These are phyloP conservation scores for Lutraria rhynchaena DNA, from an alignment of 1,140 invertebrate genomes.

Conservation along the genomic window DNA sequence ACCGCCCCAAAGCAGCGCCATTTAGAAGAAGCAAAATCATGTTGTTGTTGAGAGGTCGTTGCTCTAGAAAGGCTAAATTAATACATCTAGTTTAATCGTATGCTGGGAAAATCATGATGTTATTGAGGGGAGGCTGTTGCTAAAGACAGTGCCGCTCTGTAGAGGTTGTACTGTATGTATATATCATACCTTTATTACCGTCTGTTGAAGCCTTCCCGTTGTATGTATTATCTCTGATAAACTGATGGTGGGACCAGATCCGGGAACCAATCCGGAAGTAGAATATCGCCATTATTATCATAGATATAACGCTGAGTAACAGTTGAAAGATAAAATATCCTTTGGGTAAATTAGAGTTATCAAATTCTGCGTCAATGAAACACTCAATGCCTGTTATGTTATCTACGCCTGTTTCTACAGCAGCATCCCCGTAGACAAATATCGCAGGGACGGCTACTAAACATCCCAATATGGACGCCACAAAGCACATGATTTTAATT, in stretches of 20 bases:
- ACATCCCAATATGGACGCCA: conserved; percentile 21
- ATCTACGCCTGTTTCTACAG: conserved; percentile 41
- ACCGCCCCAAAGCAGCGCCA: no score
- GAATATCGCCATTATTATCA: conserved; percentile 35
- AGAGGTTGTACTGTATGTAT: no score
- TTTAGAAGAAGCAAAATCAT: no score
- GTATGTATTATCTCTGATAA: conserved; percentile 53
- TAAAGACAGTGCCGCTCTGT: no score
- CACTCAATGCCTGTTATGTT: conserved; percentile 49
- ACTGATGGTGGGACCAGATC: conserved; percentile 36
- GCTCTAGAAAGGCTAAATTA: no score
- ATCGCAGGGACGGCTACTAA: conserved; percentile 38
- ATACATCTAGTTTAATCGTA: no score
- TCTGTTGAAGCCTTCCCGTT: background rate
- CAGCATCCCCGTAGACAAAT: conserved; percentile 31
- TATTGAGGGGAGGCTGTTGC: no score
- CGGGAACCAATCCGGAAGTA: conserved; percentile 35
- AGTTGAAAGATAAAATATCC: conserved; percentile 49
- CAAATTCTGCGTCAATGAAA: conserved; percentile 31
- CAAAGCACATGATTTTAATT: conserved; percentile 41
- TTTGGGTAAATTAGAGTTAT: conserved; percentile 19
- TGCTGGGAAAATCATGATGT: no score
- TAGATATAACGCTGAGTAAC: conserved; percentile 22
- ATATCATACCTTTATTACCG: conserved; percentile 12
- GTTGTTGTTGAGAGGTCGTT: no score